Base-by-base conservation (phyloP, 2,113 vertebrate genomes). In the Arizona elegans region DNA sequence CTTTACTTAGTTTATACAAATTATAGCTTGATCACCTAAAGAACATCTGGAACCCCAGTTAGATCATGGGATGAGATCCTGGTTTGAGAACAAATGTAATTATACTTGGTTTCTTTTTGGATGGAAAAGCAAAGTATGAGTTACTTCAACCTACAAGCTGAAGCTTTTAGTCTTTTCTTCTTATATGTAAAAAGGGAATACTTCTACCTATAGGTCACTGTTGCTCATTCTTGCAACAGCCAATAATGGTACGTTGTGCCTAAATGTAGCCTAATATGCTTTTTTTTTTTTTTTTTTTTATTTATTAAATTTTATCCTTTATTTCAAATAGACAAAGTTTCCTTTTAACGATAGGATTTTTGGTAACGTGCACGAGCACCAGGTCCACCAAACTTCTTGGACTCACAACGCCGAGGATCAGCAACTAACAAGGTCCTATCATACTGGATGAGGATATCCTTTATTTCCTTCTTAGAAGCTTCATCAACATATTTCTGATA, bases 401-500 rank as follows among this genome's bases (percentile, higher is more conserved):
- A 99, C 96, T 99, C 99, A 53, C 99, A 99, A 96, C 99, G 99
- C 91, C 99, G 99, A 88, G 99, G 99, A 95, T 99, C 99, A 52
- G 99, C 99, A 23, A 99, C 99, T 95, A 99, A 97, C 95, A 99
- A 98, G 95, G 99, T 99, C 97, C 99, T 98, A 94, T 99, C 99
- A 11, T 99, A 99, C 96, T 99, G 99, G 97, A 99, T 99, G 93
- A 99, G 98, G 96, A 99, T 99, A 96, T 99, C 99, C 97, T 99
- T 99, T 97, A 99, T 99, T 96, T 99, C 99, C 96, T 99, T 99
- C 98, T 99, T 99, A 75, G 99, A 99, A 95, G 99, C 99, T 96
- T 99, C 99, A 92, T 99, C 99, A 93, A 99, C 99, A 97, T 99
- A 99, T 96, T 99, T 99, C 97, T 99, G 99, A 96, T 99, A 99